Conservation (phyloP, 1,140 invertebrate species). For the Drosophila navojoa region DNA sequence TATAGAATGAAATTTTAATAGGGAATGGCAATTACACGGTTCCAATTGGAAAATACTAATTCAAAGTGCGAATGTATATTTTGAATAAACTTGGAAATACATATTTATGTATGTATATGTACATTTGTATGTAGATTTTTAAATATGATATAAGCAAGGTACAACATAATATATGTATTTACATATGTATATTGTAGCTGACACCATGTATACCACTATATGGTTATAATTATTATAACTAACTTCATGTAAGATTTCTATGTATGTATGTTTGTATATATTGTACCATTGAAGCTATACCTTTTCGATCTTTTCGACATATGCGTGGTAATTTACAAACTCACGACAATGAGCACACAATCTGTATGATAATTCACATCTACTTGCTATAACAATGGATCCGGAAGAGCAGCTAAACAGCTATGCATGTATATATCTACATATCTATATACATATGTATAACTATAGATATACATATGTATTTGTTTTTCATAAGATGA, state of each 20-base stretch:
- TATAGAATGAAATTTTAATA: no score
- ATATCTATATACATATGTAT: not conserved
- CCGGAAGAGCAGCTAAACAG: constrained; percentile 54
- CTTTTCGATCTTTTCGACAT: constrained; percentile 24
- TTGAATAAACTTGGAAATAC: no score
- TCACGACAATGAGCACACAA: constrained; percentile 69
- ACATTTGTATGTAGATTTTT: not conserved
- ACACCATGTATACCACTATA: no score
- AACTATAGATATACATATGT: constrained; percentile 6
- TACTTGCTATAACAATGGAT: constrained; percentile 77
- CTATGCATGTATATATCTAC: not conserved
- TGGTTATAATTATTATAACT: no score
- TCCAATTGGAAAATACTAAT: no score
- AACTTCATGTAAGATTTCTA: no score
- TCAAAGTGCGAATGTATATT: not conserved
- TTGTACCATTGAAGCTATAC: not conserved
- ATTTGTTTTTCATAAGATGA: constrained; percentile 34
- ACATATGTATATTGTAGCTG: no score
- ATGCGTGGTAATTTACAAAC: constrained; percentile 67
- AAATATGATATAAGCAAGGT: no score
- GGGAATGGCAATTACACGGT: no score
- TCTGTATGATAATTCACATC: constrained; percentile 76
- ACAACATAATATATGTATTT: no score
- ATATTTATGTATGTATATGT: no score
- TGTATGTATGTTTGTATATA: not conserved